phyloP scores from a whole-genome alignment of 2,888 invertebrate species.

The Urechis unicinctus region DNA sequence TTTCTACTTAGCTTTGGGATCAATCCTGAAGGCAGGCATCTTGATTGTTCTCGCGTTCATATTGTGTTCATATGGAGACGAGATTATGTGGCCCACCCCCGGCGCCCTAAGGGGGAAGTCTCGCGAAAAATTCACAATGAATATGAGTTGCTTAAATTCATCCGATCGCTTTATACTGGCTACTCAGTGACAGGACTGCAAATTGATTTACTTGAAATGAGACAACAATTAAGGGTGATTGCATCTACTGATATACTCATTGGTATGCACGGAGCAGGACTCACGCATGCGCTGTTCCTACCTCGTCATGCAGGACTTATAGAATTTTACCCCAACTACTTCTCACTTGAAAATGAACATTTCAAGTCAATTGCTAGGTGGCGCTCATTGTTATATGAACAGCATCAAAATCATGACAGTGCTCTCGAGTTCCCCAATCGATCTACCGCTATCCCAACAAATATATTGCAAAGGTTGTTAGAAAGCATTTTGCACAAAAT shows the following conservation, averaged over 20 bases:
- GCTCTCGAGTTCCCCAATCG: too few relatives aligned
- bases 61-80: constrained; percentile 39
- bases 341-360: neutral
- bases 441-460: too few relatives aligned
- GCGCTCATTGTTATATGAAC: too few relatives aligned
- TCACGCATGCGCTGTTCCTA: neutral
- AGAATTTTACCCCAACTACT: neutral
- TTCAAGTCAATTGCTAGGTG: neutral
- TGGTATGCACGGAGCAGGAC: neutral
- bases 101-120: constrained; percentile 9
- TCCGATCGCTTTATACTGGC: neutral
- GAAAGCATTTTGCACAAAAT: too few relatives aligned
- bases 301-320: neutral
- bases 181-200: neutral
- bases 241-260: neutral
- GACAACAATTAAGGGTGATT: neutral
- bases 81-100: constrained; percentile 44
- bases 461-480: too few relatives aligned
- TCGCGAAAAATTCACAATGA: neutral
- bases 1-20: constrained; percentile 25
- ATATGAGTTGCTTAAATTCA: neutral
- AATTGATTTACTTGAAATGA: neutral
- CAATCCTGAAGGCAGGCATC: constrained; percentile 5
- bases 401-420: too few relatives aligned
- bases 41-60: constrained; percentile 30